Conservation (phyloP, 1,140 invertebrate species). For the Drosophila sp. region DNA sequence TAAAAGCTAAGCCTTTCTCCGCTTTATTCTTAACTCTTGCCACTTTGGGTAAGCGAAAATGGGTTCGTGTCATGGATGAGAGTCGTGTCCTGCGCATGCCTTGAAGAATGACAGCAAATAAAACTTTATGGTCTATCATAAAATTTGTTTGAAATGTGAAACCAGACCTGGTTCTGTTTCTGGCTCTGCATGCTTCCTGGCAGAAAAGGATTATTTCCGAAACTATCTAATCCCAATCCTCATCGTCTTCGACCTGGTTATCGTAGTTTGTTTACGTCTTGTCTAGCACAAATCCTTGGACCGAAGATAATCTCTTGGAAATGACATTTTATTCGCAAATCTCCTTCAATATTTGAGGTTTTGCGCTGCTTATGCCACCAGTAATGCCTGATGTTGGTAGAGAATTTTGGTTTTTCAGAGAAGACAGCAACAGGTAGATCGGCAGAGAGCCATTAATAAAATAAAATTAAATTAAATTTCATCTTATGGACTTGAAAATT, state of each 20-base stretch:
- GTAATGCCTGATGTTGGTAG: constrained; percentile 47
- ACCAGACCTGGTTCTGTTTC: constrained; percentile 40
- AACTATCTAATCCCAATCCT: constrained; percentile 55
- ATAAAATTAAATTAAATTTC: constrained; percentile 65
- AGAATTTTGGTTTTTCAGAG: constrained; percentile 47
- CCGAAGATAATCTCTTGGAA: constrained; percentile 54
- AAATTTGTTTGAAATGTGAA: constrained; percentile 45
- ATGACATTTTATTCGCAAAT: constrained; percentile 58
- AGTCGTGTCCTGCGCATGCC: constrained; percentile 51
- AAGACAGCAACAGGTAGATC: constrained; percentile 50
- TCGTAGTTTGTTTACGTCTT: constrained; percentile 38
- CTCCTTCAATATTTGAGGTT: constrained; percentile 72
- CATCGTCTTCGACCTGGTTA: background rate
- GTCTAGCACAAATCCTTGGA: constrained; percentile 60
- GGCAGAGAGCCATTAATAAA: constrained; percentile 48
- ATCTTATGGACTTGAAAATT: constrained; percentile 62
- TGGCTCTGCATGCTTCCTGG: constrained; percentile 69
- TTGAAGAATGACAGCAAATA: constrained; percentile 74
- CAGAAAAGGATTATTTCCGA: constrained; percentile 81
- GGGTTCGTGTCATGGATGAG: constrained; percentile 64
- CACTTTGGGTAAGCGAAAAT: constrained; percentile 46
- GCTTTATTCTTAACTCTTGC: constrained; percentile 67
- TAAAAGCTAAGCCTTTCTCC: constrained; percentile 75
- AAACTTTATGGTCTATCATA: constrained; percentile 73
- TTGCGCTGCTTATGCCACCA: constrained; percentile 73